Evolutionary conservation across 2,113 vertebrate species (phyloP), one percentile per base, ranked within the genome.

Genomic region (Peromyscus californicus): DNA sequence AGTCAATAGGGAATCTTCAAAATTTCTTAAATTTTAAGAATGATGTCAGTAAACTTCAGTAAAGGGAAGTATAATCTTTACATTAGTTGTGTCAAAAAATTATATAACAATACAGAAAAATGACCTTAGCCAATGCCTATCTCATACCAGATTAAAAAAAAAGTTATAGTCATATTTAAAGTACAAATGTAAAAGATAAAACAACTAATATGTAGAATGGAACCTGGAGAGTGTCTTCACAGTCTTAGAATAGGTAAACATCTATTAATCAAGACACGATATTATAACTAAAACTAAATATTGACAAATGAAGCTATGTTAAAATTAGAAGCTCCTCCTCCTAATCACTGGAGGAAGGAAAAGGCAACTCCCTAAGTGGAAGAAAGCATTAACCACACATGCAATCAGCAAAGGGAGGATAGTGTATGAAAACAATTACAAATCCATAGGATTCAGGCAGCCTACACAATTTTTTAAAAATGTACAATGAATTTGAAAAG

Each of bases 271-370:
- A 69, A 31, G 24, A 17, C 17, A 78, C 45, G 6, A 54, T 48
- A 90, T 86, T 89, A 7, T 29, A 70, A 86, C 36, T 94, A 48
- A 75, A 33, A 54, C 1, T 78, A 54, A 75, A 86, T 70, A 85
- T 75, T 89, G 1, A 22, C 26, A 24, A 65, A 67, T 80, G 4
- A 65, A 24, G n/a, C 8, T 75, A 15, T 31, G 57, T 89, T 80
- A 89, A 91, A 93, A 63, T 84, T 80, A 33, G 12, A 97, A 97
- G 67, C 5, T 7, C 76, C 80, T 89, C 0, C 89, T 90, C 7
- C 78, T 48, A 15, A 67, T 42, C 21, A 65, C 74, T 74, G 54
- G 2, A 5, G 67, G 26, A 42, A 90, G 59, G 36, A 88, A 88
- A 87, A 86, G 4, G 7, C 17, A 94, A 33, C 17, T 76, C 42